Conservation (phyloP, 1,140 invertebrate genomes). For the Apis cerana region DNA sequence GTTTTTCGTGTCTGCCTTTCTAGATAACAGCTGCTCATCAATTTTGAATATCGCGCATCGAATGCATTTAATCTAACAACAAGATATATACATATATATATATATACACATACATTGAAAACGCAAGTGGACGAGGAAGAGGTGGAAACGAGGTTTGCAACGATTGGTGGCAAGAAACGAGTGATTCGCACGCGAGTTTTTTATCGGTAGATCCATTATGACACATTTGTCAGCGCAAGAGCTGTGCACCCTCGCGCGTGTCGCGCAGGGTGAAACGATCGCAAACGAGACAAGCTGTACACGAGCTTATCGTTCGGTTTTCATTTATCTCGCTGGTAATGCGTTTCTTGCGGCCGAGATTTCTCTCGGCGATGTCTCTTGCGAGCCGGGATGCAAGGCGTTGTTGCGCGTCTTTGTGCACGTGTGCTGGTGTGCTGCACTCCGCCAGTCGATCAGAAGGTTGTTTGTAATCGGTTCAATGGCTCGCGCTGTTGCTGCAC, state of each 20-base stretch:
- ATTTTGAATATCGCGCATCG: no score
- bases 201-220: constrained; percentile 19
- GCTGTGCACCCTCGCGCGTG: not conserved
- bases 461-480: constrained; percentile 32
- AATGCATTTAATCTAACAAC: no score
- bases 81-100: no score
- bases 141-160: not conserved
- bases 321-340: constrained; percentile 55
- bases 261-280: not conserved
- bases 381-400: not conserved
- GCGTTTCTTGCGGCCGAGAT: constrained; percentile 47
- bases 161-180: not conserved
- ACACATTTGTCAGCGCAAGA: not conserved
- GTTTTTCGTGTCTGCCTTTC: no score
- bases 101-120: no score
- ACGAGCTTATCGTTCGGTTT: constrained; percentile 10
- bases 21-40: no score
- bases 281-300: not conserved
- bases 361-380: constrained; percentile 24
- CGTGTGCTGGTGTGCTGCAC: not conserved
- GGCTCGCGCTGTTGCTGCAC: constrained; percentile 1
- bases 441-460: constrained; percentile 19
- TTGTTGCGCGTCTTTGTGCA: constrained; percentile 6
- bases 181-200: constrained; percentile 3
- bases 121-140: not conserved